A percentile compares a stretch with the other conserved stretches of the same genome.
Conservation (phyloP, 2,113 vertebrate genomes). For the Arizona elegans region DNA sequence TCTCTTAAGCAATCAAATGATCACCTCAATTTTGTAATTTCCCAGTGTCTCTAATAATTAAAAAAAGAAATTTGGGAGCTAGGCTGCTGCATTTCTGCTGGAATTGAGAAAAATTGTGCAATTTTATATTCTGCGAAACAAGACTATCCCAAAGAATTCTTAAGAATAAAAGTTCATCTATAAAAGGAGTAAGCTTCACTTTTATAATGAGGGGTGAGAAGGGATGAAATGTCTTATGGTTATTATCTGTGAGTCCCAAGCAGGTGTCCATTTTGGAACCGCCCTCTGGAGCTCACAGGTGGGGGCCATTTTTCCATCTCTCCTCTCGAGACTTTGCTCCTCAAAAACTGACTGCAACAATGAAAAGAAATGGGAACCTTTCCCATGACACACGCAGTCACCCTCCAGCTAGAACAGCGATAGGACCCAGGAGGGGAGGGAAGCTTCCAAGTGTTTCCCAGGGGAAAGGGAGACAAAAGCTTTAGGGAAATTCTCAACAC, state of each 20-base stretch:
- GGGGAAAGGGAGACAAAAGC: background rate
- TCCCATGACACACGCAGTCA: background rate
- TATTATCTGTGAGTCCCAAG: background rate
- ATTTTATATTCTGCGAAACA: background rate
- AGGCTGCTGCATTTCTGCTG: background rate
- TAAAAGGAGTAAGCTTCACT: background rate
- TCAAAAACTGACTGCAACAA: background rate
- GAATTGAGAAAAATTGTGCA: background rate
- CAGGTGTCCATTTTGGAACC: background rate
- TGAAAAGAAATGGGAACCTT: background rate
- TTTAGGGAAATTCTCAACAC: background rate
- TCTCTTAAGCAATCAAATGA: too few relatives aligned
- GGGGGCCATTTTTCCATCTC: background rate
- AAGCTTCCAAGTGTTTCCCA: background rate
- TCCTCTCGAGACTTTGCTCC: background rate
- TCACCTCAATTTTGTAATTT: too few relatives aligned
- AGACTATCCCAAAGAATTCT: background rate
- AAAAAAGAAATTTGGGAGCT: background rate
- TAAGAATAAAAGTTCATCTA: background rate
- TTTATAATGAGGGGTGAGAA: background rate
- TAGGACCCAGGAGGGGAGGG: background rate
- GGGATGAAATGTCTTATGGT: background rate
- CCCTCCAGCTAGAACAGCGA: background rate
- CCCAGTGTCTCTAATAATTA: too few relatives aligned
- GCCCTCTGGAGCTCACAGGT: background rate